Conservation (phyloP, 2,113 vertebrate genomes). For the Danionella cerebrum region DNA sequence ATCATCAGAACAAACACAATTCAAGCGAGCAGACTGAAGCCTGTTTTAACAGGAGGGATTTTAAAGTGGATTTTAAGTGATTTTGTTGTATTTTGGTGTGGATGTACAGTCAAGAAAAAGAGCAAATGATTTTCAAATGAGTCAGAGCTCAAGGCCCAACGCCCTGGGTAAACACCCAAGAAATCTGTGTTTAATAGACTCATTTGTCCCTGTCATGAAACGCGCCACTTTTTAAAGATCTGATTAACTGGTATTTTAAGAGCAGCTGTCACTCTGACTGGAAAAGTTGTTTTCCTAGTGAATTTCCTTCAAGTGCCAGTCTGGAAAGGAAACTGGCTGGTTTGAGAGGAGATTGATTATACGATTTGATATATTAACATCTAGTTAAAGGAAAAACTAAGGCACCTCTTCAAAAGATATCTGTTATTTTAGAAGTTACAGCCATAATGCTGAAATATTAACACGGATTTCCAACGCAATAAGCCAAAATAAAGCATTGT, state of each 20-base stretch:
- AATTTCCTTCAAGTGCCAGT: conserved; percentile 53
- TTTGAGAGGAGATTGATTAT: conserved; percentile 45
- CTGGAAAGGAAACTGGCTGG: conserved; percentile 42
- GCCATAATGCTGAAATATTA: conserved; percentile 64
- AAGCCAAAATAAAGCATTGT: too few species aligned
- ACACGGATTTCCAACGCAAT: conserved; percentile 56
- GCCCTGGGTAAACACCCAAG: background rate
- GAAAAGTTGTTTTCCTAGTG: background rate
- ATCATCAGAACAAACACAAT: conserved; percentile 57
- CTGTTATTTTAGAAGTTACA: too few species aligned
- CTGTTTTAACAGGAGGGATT: background rate
- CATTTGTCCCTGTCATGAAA: conserved; percentile 41
- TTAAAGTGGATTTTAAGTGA: background rate
- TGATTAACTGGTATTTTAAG: conserved; percentile 40
- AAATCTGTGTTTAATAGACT: conserved; percentile 38
- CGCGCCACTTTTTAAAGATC: conserved; percentile 38
- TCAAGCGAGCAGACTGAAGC: background rate
- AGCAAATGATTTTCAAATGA: conserved; percentile 17
- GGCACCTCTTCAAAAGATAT: conserved; percentile 44
- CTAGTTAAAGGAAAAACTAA: conserved; percentile 41
- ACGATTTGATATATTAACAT: conserved; percentile 46
- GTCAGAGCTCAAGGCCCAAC: background rate
- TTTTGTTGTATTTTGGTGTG: background rate
- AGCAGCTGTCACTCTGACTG: conserved; percentile 36
- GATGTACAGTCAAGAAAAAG: background rate